Conservation (phyloP, 2,888 invertebrate genomes). For the Eupsilia transversa region DNA sequence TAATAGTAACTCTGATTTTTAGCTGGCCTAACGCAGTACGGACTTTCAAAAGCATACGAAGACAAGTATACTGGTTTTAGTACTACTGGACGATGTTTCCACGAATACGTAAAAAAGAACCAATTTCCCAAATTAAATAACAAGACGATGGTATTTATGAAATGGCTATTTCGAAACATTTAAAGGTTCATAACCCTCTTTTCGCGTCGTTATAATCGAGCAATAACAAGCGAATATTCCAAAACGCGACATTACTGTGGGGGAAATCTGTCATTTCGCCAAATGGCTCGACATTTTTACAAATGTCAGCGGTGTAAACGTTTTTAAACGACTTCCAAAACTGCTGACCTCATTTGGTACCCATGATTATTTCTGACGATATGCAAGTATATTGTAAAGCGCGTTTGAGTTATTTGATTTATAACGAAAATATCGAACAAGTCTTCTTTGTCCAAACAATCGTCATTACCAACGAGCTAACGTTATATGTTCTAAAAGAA, state of each 20-base stretch:
- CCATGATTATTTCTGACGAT: no score
- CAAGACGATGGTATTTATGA: slow-evolving; percentile 21
- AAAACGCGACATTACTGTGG: slow-evolving; percentile 39
- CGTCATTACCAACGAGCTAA: no score
- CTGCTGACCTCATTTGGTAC: slow-evolving; percentile 26
- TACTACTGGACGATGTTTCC: neutral
- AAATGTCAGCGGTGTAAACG: slow-evolving; percentile 53
- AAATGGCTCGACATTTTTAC: slow-evolving; percentile 51
- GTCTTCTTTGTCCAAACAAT: no score
- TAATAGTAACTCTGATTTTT: neutral
- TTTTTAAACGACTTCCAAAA: slow-evolving; percentile 36
- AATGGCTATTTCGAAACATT: slow-evolving; percentile 8
- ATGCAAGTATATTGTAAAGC: no score
- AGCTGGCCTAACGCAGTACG: neutral
- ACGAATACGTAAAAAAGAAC: neutral
- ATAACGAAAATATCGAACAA: no score
- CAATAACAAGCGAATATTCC: slow-evolving; percentile 33
- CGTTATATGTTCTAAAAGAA: no score
- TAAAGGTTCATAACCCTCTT: slow-evolving; percentile 16
- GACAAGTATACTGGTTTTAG: neutral
- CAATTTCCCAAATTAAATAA: slow-evolving; percentile 7
- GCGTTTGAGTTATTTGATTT: no score
- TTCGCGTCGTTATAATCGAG: slow-evolving; percentile 9
- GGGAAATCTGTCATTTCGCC: slow-evolving; percentile 57
- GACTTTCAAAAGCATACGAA: neutral